These are phyloP conservation scores for Mionectes olivaceus DNA, from an alignment of 2,797 vertebrate genomes.

Conservation along the genomic window DNA sequence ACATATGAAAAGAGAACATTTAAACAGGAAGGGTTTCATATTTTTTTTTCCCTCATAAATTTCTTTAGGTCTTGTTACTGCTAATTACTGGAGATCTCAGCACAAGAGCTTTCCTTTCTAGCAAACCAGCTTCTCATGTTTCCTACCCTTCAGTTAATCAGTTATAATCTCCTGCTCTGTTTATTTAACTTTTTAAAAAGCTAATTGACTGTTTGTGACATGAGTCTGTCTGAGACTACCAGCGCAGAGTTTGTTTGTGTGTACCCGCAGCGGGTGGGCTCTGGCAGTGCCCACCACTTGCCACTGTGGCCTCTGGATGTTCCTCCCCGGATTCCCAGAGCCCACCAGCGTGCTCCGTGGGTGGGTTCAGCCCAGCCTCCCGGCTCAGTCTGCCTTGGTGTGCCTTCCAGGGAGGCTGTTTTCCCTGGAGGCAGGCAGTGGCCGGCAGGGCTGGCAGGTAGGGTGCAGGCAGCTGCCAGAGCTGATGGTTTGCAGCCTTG, in stretches of 20 bases:
- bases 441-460: background rate
- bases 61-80: slow-evolving; percentile 33
- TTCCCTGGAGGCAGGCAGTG: background rate
- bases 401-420: background rate
- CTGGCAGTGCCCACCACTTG: background rate
- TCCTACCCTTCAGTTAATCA: slow-evolving; percentile 38
- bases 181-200: slow-evolving; percentile 26
- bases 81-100: slow-evolving; percentile 42
- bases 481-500: background rate
- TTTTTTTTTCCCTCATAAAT: background rate
- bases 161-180: background rate
- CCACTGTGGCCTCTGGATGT: fast-evolving
- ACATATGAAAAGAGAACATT: slow-evolving; percentile 56
- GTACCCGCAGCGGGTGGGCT: background rate
- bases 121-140: slow-evolving; percentile 45
- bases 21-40: slow-evolving; percentile 26
- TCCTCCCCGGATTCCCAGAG: background rate
- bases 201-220: slow-evolving; percentile 30
- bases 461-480: background rate
- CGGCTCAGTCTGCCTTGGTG: fast-evolving
- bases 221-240: background rate
- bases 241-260: background rate
- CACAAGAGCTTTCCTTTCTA: slow-evolving; percentile 50
- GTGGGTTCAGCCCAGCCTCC: background rate
- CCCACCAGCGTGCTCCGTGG: fast-evolving